Evolutionary conservation across 1,140 invertebrate species (phyloP).

Genomic region (Formica selysi): DNA sequence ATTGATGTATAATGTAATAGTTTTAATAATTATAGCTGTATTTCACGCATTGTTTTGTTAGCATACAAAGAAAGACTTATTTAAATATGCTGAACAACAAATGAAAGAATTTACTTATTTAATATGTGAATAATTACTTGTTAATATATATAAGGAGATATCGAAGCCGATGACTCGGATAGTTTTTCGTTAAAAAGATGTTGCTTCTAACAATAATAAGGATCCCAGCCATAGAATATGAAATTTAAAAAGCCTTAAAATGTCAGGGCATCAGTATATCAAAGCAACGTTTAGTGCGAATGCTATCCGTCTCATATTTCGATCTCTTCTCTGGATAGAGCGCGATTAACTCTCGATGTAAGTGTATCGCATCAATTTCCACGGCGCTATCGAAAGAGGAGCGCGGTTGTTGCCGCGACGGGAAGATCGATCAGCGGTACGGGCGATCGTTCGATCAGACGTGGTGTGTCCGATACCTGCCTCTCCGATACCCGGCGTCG

Average conservation of each 20-base stretch:
- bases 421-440: constrained; percentile 57
- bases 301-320: background rate
- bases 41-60: background rate
- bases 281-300: constrained; percentile 11
- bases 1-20: too few species aligned
- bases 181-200: background rate
- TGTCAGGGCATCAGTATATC: background rate
- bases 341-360: constrained; percentile 47
- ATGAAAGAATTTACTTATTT: background rate
- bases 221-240: too few species aligned
- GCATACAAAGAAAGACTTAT: background rate
- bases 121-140: background rate
- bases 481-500: constrained; percentile 34
- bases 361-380: constrained; percentile 56
- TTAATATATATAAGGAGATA: background rate
- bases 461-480: constrained; percentile 60
- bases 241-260: background rate
- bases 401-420: constrained; percentile 38
- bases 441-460: constrained; percentile 52
- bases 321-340: constrained; percentile 15
- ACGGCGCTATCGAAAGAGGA: constrained; percentile 51
- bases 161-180: too few species aligned
- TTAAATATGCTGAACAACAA: background rate
- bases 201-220: background rate
- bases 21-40: background rate